Evolutionary conservation across 2,888 invertebrate genomes (phyloP).

Genomic region (Lasioglossum marginatum): DNA sequence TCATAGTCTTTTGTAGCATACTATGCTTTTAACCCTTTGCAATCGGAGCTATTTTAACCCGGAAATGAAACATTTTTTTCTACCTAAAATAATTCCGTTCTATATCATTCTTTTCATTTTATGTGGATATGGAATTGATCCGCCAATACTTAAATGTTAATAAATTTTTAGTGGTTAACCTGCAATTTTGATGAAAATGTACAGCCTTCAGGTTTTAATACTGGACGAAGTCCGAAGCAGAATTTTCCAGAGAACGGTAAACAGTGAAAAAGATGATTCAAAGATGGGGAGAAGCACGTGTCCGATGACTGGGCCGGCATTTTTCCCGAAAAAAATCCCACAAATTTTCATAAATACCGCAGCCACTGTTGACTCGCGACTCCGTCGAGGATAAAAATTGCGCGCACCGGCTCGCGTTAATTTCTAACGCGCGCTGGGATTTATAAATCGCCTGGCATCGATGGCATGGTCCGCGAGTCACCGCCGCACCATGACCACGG

Average conservation of each 20-base stretch:
- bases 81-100: no score
- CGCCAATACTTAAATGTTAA: no score
- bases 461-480: constrained; percentile 21
- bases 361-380: neutral
- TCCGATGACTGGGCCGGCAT: neutral
- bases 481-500: constrained; percentile 6
- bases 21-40: no score
- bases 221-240: neutral
- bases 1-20: no score
- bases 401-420: constrained; percentile 22
- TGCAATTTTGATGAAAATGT: no score
- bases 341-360: neutral
- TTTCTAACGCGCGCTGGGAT: constrained; percentile 30
- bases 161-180: no score
- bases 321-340: neutral
- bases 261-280: neutral
- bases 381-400: constrained; percentile 21
- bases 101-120: no score
- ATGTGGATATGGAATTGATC: no score
- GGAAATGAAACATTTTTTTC: no score
- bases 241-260: neutral
- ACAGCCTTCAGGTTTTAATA: neutral
- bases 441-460: constrained; percentile 45
- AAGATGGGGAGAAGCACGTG: neutral
- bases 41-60: no score